These are phyloP conservation scores for Loxodonta africana DNA, from an alignment of 2,113 vertebrate genomes.

Conservation along the genomic window DNA sequence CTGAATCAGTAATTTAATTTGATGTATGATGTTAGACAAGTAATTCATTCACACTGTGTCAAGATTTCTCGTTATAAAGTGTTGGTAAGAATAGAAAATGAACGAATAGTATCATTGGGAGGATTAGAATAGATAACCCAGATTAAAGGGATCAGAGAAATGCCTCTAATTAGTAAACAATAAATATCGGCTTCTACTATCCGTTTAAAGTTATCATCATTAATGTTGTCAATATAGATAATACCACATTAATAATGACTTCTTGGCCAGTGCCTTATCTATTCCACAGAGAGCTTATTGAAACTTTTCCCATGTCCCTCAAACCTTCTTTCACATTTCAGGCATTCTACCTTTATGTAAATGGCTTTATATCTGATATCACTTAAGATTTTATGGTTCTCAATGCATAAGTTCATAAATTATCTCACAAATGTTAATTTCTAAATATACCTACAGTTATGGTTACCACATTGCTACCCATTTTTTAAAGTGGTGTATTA, in stretches of 20 bases:
- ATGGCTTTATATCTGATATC: not conserved
- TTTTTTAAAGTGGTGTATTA: not conserved
- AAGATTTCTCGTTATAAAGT: not conserved
- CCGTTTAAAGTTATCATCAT: not conserved
- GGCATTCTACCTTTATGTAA: not conserved
- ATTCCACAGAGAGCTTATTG: not conserved
- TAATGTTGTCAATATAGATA: not conserved
- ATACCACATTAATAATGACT: not conserved
- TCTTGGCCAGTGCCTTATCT: not conserved
- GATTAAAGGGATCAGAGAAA: not conserved
- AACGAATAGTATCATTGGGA: no score
- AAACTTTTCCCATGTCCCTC: not conserved
- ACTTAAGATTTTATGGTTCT: not conserved
- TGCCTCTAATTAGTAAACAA: not conserved
- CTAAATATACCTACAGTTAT: not conserved
- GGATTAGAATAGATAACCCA: not conserved
- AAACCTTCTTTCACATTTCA: not conserved
- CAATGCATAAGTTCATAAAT: not conserved
- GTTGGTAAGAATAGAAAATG: not conserved
- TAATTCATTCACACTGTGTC: no score
- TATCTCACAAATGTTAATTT: not conserved
- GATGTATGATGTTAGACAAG: no score
- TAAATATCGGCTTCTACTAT: not conserved
- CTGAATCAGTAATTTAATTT: no score
- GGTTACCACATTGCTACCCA: not conserved